Base-by-base conservation (phyloP, 2,888 invertebrate species). In the Eristalis tenax region DNA sequence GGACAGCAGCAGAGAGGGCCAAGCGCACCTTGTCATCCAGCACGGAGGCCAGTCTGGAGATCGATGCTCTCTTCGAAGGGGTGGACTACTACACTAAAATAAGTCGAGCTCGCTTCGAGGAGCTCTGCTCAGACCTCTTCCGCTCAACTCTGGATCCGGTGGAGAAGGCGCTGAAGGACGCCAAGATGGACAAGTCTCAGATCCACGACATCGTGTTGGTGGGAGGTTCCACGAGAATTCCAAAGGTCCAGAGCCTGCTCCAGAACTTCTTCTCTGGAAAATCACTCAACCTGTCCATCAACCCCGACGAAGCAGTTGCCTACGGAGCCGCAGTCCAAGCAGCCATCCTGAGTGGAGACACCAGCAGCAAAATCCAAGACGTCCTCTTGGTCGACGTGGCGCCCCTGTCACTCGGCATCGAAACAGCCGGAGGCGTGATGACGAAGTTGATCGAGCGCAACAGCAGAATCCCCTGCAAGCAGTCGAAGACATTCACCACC, bases 191-290 rank as follows among this genome's bases (percentile, higher is more conserved):
- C 92, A 97, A 97, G 91, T 93, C 94, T 59, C 94, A 95, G 88
- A 96, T 97, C 87, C 95, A 97, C 91, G 97, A 97, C 90, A 95
- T 97, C 2, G 97, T 97, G 0, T 94, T 97, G 40, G 97, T 97
- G 59, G 97, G 97, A 13, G 97, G 97, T 26, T 96, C 96, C 0
- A 97, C 96, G 0, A 94, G 96, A 81, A 97, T 97, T 78, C 97
- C 97, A 0, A 97, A 97, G 91, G 95, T 97, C 43, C 97, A 97
- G 92, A 95, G 93, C 83, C 92, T 97, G 88, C 93, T 97, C 35
- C 95, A 96, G 92, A 96, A 96, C 91, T 97, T 95, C 94, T 97
- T 97, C 94, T 95, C 94, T 89, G 96, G 95, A 10, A 96, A 96
- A 92, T 94, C 94, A 59, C 93, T 97, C 18, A 96, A 96, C 91